phyloP scores from a whole-genome alignment of 2,113 vertebrate species.

The Oplegnathus fasciatus region DNA sequence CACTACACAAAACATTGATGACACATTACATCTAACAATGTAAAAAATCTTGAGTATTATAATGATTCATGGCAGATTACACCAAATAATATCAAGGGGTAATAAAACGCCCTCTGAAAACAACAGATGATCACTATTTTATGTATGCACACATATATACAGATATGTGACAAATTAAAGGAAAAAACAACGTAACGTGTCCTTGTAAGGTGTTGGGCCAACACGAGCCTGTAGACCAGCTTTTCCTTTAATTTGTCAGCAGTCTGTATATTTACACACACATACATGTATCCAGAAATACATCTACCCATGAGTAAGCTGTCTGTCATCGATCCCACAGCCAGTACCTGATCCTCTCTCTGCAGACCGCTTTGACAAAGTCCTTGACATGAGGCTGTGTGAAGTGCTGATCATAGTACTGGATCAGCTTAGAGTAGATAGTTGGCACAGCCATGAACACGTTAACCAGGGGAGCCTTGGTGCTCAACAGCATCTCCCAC shows the following conservation, averaged over 20 bases:
- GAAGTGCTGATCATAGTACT: slow-evolving; percentile 89
- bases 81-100: not conserved
- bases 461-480: slow-evolving; percentile 83
- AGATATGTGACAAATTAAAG: not conserved
- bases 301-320: not conserved
- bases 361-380: slow-evolving; percentile 90
- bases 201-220: no score
- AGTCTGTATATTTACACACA: not conserved
- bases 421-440: slow-evolving; percentile 92
- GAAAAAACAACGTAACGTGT: no score
- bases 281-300: not conserved
- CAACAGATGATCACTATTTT: not conserved
- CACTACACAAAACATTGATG: not conserved
- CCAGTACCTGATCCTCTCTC: slow-evolving; percentile 90
- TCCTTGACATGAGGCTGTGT: slow-evolving; percentile 88
- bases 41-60: not conserved
- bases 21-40: not conserved
- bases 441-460: slow-evolving; percentile 98
- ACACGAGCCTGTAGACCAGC: not conserved
- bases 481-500: slow-evolving; percentile 89
- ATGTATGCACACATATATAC: not conserved
- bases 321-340: not conserved
- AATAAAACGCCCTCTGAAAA: not conserved
- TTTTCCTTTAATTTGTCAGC: no score
- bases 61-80: not conserved